Evolutionary conservation across 1,140 invertebrate species (phyloP).

Genomic region (Drosophila elegans): DNA sequence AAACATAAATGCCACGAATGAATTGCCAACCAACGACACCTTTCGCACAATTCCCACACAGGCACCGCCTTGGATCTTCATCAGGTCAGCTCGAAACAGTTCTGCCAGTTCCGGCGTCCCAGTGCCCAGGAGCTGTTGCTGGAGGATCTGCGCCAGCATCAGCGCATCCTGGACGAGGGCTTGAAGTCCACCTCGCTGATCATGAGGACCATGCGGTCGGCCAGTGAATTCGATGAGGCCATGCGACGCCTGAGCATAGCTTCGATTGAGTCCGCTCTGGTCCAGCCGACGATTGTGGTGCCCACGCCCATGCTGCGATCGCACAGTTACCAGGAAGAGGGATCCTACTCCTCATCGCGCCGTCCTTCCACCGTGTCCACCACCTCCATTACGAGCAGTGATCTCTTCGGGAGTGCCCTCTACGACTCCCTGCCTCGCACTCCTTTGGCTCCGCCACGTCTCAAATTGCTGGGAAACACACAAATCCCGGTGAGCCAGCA

Average conservation of each 20-base stretch:
- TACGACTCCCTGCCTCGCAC: slow-evolving; percentile 59
- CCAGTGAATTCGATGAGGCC: slow-evolving; percentile 82
- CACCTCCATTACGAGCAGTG: slow-evolving; percentile 71
- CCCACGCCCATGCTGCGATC: slow-evolving; percentile 78
- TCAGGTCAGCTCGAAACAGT: slow-evolving; percentile 7
- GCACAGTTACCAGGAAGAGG: slow-evolving; percentile 75
- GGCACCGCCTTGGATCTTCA: slow-evolving; percentile 43
- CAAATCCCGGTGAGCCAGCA: slow-evolving; percentile 78
- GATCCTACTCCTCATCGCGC: slow-evolving; percentile 24
- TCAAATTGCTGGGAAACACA: slow-evolving; percentile 72
- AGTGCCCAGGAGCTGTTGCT: slow-evolving; percentile 73
- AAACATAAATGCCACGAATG: slow-evolving; percentile 1
- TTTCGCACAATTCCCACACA: slow-evolving; percentile 72
- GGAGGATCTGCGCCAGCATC: slow-evolving; percentile 74
- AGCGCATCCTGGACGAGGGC: slow-evolving; percentile 77
- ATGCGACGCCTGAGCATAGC: slow-evolving; percentile 82
- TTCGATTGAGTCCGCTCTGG: slow-evolving; percentile 71
- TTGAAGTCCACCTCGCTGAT: slow-evolving; percentile 84
- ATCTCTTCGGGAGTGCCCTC: slow-evolving; percentile 65
- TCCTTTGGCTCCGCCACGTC: slow-evolving; percentile 68
- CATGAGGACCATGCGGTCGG: slow-evolving; percentile 81
- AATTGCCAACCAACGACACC: slow-evolving; percentile 70
- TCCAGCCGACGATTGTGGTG: slow-evolving; percentile 67
- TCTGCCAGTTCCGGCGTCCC: slow-evolving; percentile 48
- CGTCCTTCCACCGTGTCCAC: slow-evolving; percentile 68